A percentile compares a stretch with the other conserved stretches of the same genome.
Conservation (phyloP, 2,113 vertebrate species). For the Microtus richardsoni region DNA sequence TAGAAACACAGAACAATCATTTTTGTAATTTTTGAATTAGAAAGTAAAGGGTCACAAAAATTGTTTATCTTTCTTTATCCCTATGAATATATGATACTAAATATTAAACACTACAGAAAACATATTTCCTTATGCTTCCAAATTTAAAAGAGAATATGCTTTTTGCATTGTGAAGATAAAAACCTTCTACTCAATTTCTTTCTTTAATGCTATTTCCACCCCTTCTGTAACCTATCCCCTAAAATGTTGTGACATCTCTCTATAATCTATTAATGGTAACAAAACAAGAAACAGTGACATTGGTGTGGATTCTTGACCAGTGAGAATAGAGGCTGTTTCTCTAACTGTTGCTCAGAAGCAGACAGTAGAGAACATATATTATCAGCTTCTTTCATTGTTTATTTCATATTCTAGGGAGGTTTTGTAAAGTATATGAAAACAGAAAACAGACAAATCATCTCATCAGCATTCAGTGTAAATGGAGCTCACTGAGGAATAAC, state of each 20-base stretch:
- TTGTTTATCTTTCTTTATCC: not conserved
- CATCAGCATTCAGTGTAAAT: conserved; percentile 69
- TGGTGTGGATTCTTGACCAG: not conserved
- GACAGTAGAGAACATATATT: not conserved
- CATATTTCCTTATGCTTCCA: not conserved
- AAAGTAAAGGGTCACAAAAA: not conserved
- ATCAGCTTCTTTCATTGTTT: not conserved
- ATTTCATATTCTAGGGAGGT: conserved; percentile 58
- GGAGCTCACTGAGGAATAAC: not conserved
- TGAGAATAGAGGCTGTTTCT: not conserved
- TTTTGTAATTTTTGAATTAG: not conserved
- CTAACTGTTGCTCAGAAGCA: not conserved
- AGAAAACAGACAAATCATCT: conserved; percentile 65
- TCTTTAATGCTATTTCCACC: not conserved
- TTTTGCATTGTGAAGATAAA: not conserved
- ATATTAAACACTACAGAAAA: not conserved
- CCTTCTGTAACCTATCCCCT: not conserved
- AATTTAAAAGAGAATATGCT: not conserved
- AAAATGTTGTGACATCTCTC: not conserved
- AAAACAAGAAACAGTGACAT: not conserved
- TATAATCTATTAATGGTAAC: not conserved
- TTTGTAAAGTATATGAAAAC: conserved; percentile 74
- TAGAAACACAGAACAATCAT: not conserved
- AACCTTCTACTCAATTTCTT: not conserved
- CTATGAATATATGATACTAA: not conserved